Evolutionary conservation across 1,140 invertebrate species (phyloP), one percentile per base, ranked within the genome.

Genomic region (Trachymyrmex cornetzi): DNA sequence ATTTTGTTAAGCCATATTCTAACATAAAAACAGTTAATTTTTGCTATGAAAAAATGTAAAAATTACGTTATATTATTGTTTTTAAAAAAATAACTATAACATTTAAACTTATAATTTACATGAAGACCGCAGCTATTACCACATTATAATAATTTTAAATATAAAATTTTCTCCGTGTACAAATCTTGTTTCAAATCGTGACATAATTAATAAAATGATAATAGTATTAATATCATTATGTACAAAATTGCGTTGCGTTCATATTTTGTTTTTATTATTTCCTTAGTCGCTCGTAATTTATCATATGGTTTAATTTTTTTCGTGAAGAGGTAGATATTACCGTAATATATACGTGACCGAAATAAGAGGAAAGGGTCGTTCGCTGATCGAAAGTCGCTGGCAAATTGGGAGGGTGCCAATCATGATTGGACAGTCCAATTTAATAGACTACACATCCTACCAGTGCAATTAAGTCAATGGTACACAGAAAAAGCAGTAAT

Each of bases 391-490:
- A 74, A 38, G n/a, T 82, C 55, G 38, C 24, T 55, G 38, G 55
- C 38, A 84, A 61, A 84, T 84, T 84, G 80, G 55, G 19, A 74
- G 16, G 14, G 38, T 14, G 67, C 80, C 69, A 50, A 50, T 75
- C 19, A 75, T 38, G 27, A 63, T 24, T 38, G 27, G 38, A 82
- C 53, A 74, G 7, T 75, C 44, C n/a, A 38, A 84, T 64, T 82
- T 74, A 74, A 74, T 38, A n/a, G 27, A 9, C 24, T 14, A 48
- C 19, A 75, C 66, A 61, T 84, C 16, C 72, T 16, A 44, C 12
- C 24, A n/a, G 27, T n/a, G 79, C 27, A n/a, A 57, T 81, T 72
- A 44, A 44, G 11, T 0, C 9, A 44, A 44, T 44, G 9, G 38
- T 9, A 44, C 2, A 44, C 38, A 44, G 38, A 44, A 44, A 44